Evolutionary conservation across 2,797 vertebrate species (phyloP).

Genomic region (Lacerta bilineata): DNA sequence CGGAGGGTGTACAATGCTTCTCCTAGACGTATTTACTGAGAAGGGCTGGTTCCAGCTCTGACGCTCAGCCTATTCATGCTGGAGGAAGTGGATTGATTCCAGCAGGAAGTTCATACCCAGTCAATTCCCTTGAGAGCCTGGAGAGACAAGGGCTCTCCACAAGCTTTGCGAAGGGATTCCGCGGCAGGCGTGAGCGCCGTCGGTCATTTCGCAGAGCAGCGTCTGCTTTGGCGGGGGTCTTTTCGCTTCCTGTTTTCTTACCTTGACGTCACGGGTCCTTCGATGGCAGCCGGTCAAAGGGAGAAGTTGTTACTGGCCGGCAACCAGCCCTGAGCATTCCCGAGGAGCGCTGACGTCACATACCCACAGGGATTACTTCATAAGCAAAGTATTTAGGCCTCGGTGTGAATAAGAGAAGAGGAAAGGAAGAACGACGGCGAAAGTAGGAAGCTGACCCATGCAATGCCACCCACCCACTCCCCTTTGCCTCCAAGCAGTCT

Average conservation of each 20-base stretch:
- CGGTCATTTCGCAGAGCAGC: not conserved
- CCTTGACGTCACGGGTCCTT: conserved; percentile 27
- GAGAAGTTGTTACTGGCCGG: conserved; percentile 38
- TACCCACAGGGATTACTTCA: conserved; percentile 54
- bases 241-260: conserved; percentile 28
- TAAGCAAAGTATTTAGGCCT: conserved; percentile 1
- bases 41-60: not conserved
- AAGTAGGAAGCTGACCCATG: not conserved
- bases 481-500: not conserved
- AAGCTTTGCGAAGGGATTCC: conserved; percentile 1
- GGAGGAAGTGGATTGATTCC: conserved; percentile 51
- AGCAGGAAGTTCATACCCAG: conserved; percentile 58
- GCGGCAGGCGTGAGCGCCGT: no score
- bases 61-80: conserved; percentile 38
- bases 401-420: not conserved
- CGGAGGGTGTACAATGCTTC: not conserved
- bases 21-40: not conserved
- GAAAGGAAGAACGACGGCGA: not conserved
- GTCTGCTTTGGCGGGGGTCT: not conserved
- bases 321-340: not conserved
- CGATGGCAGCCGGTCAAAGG: not conserved
- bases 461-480: not conserved
- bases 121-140: not conserved
- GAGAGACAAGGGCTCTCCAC: conserved; percentile 18
- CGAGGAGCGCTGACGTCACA: conserved; percentile 34